These are phyloP conservation scores for Miltochrista miniata DNA, from an alignment of 2,888 invertebrate species.

Conservation along the genomic window DNA sequence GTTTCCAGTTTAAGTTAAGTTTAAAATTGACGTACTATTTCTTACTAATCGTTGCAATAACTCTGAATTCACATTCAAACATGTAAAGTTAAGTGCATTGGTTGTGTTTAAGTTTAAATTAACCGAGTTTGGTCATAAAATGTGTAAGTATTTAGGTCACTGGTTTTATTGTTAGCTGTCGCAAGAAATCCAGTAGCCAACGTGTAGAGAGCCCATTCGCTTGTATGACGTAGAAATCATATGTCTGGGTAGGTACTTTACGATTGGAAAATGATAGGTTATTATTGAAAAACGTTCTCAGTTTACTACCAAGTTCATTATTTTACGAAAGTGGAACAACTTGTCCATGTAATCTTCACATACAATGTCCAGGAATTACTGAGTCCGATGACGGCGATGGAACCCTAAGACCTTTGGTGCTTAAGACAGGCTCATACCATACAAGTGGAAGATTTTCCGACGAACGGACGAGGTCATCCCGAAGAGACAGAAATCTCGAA, in stretches of 20 bases:
- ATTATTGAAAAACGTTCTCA: too few species aligned
- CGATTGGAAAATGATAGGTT: too few species aligned
- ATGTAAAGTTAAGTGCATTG: conserved; percentile 15
- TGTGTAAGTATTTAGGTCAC: conserved; percentile 56
- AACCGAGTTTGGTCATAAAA: conserved; percentile 56
- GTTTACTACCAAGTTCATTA: too few species aligned
- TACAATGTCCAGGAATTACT: too few species aligned
- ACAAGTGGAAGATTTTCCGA: too few species aligned
- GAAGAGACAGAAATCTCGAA: too few species aligned
- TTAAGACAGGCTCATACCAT: too few species aligned
- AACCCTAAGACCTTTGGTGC: too few species aligned
- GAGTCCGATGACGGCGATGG: too few species aligned
- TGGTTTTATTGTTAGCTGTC: conserved; percentile 54
- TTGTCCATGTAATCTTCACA: too few species aligned
- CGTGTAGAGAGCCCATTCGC: neutral
- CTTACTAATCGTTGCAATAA: conserved; percentile 1
- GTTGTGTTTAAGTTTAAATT: conserved; percentile 30
- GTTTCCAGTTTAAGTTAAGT: neutral
- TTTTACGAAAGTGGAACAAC: too few species aligned
- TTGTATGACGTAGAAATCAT: conserved; percentile 6
- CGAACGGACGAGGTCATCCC: too few species aligned
- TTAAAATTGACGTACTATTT: neutral
- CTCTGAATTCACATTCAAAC: conserved; percentile 11
- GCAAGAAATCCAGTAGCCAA: neutral
- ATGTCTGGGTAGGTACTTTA: neutral